phyloP scores from a whole-genome alignment of 2,888 invertebrate species.

The Odontothrips loti region DNA sequence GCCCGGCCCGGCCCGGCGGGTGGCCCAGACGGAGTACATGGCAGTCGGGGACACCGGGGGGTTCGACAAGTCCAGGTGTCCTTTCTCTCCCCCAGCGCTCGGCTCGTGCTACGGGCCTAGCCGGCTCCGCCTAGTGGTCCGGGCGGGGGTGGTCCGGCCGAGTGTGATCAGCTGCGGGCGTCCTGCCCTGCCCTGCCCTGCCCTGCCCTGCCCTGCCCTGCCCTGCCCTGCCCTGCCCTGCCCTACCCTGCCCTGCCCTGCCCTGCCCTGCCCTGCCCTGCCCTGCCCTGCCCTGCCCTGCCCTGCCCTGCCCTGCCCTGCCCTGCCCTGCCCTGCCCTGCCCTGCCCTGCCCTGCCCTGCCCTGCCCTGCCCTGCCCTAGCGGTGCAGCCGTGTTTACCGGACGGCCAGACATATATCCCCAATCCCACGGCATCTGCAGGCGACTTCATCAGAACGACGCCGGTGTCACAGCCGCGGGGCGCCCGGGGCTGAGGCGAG shows the following conservation, averaged over 20 bases:
- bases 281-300: not conserved
- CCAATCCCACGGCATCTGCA: too few species aligned
- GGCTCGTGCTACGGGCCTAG: not conserved
- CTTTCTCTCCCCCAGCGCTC: not conserved
- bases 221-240: not conserved
- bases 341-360: not conserved
- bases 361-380: not conserved
- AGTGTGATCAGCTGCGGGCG: slow-evolving; percentile 2
- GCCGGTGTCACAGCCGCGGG: too few species aligned
- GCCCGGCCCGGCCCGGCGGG: too few species aligned
- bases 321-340: not conserved
- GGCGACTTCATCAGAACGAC: too few species aligned
- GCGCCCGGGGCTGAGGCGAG: too few species aligned
- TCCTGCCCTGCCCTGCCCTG: not conserved
- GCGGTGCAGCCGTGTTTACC: not conserved
- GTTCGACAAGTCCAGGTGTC: not conserved
- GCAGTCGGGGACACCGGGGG: not conserved
- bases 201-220: not conserved
- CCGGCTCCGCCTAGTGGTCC: not conserved
- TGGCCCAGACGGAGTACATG: too few species aligned
- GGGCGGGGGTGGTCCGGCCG: too few species aligned
- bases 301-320: not conserved
- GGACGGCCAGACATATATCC: too few species aligned
- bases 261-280: not conserved
- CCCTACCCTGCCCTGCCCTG: not conserved